phyloP scores from a whole-genome alignment of 2,888 invertebrate genomes.

The Orthonychiurus folsomi region DNA sequence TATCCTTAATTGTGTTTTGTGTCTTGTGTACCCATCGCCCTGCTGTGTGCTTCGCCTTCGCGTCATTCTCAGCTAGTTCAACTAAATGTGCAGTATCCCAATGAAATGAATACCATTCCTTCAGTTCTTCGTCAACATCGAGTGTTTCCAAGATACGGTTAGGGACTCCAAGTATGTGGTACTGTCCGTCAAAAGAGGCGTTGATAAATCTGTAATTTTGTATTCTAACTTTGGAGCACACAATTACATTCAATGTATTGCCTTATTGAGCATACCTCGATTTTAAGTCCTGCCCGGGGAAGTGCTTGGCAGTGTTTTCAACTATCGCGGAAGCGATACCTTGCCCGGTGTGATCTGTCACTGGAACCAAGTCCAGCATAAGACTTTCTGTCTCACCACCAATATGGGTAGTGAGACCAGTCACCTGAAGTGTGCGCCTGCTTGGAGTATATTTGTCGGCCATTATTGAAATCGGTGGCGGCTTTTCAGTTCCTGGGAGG shows the following conservation, averaged over 20 bases:
- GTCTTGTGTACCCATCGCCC: background rate
- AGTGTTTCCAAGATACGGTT: background rate
- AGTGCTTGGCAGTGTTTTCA: too few relatives aligned
- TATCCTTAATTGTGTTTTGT: background rate
- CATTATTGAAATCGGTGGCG: conserved; percentile 6
- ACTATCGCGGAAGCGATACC: too few relatives aligned
- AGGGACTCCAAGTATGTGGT: background rate
- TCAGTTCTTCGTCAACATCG: background rate
- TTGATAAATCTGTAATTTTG: background rate
- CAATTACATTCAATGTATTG: too few relatives aligned
- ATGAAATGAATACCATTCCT: background rate
- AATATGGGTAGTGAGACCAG: background rate
- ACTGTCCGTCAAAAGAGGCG: conserved; percentile 7
- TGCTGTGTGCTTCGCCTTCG: too few relatives aligned
- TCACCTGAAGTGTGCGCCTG: background rate
- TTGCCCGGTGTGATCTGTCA: background rate
- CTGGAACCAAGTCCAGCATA: background rate
- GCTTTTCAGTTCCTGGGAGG: background rate
- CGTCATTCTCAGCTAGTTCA: background rate
- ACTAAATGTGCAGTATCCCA: background rate
- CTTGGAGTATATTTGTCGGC: background rate
- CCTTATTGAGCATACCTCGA: too few relatives aligned
- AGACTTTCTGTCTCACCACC: background rate
- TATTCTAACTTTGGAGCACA: too few relatives aligned
- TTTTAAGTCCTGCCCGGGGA: too few relatives aligned